These are phyloP conservation scores for Desoria tigrina DNA, from an alignment of 2,888 invertebrate genomes.

Conservation along the genomic window DNA sequence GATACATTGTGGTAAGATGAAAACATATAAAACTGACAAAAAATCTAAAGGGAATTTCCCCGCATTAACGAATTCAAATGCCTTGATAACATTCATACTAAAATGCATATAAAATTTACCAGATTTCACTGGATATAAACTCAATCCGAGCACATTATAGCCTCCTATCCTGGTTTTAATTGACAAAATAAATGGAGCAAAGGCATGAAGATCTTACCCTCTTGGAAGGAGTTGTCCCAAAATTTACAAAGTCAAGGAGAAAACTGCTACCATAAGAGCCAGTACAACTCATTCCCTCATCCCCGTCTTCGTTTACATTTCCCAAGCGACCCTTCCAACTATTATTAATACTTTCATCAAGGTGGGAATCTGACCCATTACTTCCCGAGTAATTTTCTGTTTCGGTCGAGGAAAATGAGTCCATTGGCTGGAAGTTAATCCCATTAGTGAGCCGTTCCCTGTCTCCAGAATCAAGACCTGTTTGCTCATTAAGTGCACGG, in stretches of 20 bases:
- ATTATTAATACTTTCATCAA: conserved; percentile 8
- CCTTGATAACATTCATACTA: too few relatives aligned
- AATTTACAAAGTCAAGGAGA: not conserved
- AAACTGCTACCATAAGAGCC: not conserved
- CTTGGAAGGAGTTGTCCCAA: not conserved
- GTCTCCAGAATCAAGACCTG: not conserved
- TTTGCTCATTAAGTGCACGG: not conserved
- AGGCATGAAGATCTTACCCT: conserved; percentile 7
- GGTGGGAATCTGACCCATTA: conserved; percentile 11
- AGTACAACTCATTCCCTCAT: not conserved
- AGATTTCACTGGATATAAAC: too few relatives aligned
- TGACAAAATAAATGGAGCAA: too few relatives aligned
- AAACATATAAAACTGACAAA: too few relatives aligned
- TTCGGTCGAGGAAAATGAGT: not conserved
- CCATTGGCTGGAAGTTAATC: conserved; percentile 2
- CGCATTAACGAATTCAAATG: too few relatives aligned
- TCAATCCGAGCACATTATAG: too few relatives aligned
- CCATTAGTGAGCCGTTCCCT: not conserved
- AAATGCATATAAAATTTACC: too few relatives aligned
- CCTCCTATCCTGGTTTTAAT: too few relatives aligned
- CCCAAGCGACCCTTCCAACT: conserved; percentile 7
- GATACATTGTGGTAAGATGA: too few relatives aligned
- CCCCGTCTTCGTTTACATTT: not conserved
- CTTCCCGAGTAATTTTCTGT: not conserved
- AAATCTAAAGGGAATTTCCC: too few relatives aligned